Conservation (phyloP, 2,797 vertebrate species). For the Peromyscus eremicus region DNA sequence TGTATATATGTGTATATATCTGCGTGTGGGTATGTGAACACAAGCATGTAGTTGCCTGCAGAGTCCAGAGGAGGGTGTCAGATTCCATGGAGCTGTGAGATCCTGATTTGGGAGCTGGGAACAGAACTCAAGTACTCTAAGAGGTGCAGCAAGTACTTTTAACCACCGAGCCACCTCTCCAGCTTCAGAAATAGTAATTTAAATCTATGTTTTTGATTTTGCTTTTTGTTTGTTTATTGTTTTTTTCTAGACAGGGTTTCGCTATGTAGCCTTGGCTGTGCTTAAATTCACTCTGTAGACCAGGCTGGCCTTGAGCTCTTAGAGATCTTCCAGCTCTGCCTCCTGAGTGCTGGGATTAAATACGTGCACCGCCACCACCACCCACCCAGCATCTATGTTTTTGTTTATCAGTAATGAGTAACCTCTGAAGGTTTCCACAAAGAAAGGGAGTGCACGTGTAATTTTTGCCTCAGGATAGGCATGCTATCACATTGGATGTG, state of each 20-base stretch:
- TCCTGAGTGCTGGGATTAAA: neutral
- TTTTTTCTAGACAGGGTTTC: neutral
- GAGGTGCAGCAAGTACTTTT: neutral
- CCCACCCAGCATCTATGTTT: neutral
- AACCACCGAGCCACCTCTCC: neutral
- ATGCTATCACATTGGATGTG: neutral
- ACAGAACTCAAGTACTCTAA: neutral
- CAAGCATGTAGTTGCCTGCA: neutral
- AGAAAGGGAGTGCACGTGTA: neutral
- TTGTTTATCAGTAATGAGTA: neutral
- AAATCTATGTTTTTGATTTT: neutral
- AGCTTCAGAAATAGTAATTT: neutral
- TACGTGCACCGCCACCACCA: accelerated
- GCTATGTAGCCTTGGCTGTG: neutral
- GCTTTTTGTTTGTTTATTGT: neutral
- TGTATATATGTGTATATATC: too few relatives aligned
- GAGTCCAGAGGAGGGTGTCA: neutral
- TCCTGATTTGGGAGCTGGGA: neutral
- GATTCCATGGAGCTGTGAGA: neutral
- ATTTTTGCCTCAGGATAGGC: neutral
- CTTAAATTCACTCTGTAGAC: neutral
- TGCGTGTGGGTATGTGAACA: neutral
- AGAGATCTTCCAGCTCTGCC: neutral
- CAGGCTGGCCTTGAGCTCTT: neutral
- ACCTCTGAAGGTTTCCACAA: neutral